Evolutionary conservation across 2,888 invertebrate species (phyloP).

Genomic region (Caradrina clavipalpis): DNA sequence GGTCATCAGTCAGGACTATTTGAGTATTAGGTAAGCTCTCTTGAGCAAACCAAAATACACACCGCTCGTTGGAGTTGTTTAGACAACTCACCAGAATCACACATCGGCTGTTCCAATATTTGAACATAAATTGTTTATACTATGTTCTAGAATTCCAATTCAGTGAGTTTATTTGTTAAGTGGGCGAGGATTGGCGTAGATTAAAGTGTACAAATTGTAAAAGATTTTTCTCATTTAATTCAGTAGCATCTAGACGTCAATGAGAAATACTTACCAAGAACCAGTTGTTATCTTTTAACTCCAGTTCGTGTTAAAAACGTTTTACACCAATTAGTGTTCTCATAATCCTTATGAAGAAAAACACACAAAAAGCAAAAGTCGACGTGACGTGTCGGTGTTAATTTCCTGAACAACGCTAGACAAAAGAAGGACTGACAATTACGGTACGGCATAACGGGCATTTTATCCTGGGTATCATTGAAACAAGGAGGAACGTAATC

Average conservation of each 20-base stretch:
- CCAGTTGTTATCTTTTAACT: constrained; percentile 27
- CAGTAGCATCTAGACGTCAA: constrained; percentile 13
- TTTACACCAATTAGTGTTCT: constrained; percentile 44
- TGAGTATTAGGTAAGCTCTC: neutral
- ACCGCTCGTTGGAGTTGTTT: constrained; percentile 14
- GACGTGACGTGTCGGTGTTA: constrained; percentile 52
- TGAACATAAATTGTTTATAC: constrained; percentile 39
- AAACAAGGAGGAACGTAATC: constrained; percentile 82
- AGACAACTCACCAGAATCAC: constrained; percentile 24
- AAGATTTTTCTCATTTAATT: constrained; percentile 6
- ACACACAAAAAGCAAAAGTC: constrained; percentile 46
- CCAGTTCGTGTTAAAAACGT: constrained; percentile 39
- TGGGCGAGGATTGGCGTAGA: constrained; percentile 19
- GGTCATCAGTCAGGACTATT: neutral
- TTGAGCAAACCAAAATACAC: constrained; percentile 5
- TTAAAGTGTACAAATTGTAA: constrained; percentile 16
- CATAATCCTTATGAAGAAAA: constrained; percentile 46
- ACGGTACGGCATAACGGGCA: constrained; percentile 58
- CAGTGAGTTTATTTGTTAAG: constrained; percentile 31
- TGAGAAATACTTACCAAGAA: neutral
- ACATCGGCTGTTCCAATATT: constrained; percentile 37
- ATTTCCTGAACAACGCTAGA: constrained; percentile 62
- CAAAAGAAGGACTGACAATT: constrained; percentile 76
- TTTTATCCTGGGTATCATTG: constrained; percentile 78
- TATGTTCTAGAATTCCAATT: constrained; percentile 47